These are phyloP conservation scores for Cavia aperea DNA, from an alignment of 2,113 vertebrate genomes.

Conservation along the genomic window DNA sequence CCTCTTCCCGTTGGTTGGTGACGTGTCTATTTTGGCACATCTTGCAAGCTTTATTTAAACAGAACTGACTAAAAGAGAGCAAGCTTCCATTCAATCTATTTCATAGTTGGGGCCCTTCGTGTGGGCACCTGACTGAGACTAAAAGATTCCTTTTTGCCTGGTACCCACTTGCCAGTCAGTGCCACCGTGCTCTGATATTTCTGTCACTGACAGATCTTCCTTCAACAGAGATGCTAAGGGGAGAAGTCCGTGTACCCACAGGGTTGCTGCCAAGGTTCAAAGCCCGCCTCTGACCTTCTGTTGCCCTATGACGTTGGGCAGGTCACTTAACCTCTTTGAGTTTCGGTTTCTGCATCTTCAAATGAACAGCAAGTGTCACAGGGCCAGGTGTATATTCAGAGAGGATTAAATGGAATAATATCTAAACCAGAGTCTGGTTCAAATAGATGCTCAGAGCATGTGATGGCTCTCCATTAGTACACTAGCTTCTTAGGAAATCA, in stretches of 20 bases:
- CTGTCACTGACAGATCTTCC: background rate
- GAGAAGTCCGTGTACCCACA: background rate
- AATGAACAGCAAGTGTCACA: background rate
- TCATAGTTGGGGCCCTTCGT: background rate
- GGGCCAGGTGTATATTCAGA: background rate
- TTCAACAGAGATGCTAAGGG: background rate
- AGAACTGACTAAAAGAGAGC: constrained; percentile 24
- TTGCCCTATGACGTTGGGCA: background rate
- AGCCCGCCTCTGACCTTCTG: background rate
- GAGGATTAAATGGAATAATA: background rate
- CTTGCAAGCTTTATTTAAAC: constrained; percentile 27
- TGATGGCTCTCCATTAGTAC: background rate
- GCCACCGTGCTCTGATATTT: background rate
- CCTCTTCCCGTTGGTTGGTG: background rate
- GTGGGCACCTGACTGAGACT: background rate
- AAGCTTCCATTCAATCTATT: background rate
- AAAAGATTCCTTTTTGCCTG: background rate
- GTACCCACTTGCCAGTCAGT: background rate
- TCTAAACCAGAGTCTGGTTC: background rate
- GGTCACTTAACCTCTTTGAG: background rate
- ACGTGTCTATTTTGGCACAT: constrained; percentile 36
- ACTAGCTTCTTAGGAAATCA: background rate
- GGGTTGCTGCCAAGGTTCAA: background rate
- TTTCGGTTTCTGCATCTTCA: background rate
- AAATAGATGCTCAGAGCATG: background rate